Base-by-base conservation (phyloP, 2,797 vertebrate genomes). In the Gambelia wislizenii region DNA sequence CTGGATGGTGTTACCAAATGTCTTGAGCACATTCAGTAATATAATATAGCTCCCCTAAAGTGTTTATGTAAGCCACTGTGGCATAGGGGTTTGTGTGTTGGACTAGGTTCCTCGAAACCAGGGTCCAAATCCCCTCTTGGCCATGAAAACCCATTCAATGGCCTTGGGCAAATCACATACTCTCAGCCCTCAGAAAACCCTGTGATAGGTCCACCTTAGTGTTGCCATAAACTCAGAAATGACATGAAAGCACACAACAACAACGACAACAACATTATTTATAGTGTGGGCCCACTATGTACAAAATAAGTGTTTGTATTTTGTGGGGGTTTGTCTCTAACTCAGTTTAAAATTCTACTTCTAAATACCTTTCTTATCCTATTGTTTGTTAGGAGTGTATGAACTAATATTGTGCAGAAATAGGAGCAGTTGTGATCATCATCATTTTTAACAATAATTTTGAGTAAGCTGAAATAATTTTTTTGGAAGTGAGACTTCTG, bases 401-500 rank as follows among this genome's bases (percentile, higher is more conserved):
- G 30, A 33, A 9, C 33, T 30, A 33, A 67, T 67, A 4, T 1
- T 64, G n/a, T 22, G 42, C 22, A 27, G 49, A 49, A 74, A 22
- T 1, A 52, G 27, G 39, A 64, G 14, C 42, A 52, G 44, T 7
- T 76, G 2, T 76, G 42, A 77, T 30, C 39, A 75, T 88, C 59
- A 84, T 27, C 16, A 9, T 84, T 84, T 12, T 9, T 61, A 78
- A 36, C 74, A 69, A 16, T 44, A 78, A 69, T 64, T 64, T 39
- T 49, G 25, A 76, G 22, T 27, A 77, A 67, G 61, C 8, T 75
- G 7, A 74, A 6, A 69, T n/a, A n/a, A n/a, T n/a, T 72, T 47
- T 33, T n/a, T 13, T 13, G 22, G 61, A 36, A 67, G 67, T 78
- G 74, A 30, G 56, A 86, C 42, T 89, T 76, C 89, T 83, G 47